These are phyloP conservation scores for Buathra laborator DNA, from an alignment of 2,888 invertebrate species.

Conservation along the genomic window DNA sequence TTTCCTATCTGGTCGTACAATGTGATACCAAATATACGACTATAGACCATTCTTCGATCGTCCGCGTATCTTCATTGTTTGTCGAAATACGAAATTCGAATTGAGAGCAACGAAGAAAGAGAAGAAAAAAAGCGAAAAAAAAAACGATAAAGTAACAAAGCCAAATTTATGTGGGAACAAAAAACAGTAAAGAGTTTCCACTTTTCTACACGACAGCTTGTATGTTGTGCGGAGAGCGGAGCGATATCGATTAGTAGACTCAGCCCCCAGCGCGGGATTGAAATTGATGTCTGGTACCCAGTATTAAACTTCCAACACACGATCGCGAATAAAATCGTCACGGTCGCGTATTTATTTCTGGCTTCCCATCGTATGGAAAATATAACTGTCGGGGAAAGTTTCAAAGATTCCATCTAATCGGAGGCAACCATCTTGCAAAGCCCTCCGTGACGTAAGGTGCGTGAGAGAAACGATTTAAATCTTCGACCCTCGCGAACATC, in stretches of 20 bases:
- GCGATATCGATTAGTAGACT: conserved; percentile 3
- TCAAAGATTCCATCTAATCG: background rate
- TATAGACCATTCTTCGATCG: conserved; percentile 13
- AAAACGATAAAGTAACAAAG: background rate
- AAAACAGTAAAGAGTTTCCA: background rate
- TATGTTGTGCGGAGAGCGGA: background rate
- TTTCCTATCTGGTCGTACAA: conserved; percentile 10
- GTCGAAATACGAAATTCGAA: conserved; percentile 10
- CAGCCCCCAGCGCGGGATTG: background rate
- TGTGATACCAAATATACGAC: conserved; percentile 1
- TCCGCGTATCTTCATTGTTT: conserved; percentile 19
- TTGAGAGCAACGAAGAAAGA: background rate
- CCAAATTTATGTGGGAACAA: conserved; percentile 6
- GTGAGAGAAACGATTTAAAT: background rate
- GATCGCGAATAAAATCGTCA: background rate
- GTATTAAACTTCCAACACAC: background rate
- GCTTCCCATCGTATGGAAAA: background rate
- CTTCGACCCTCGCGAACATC: background rate
- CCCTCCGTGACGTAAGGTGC: conserved; percentile 17
- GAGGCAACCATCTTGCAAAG: conserved; percentile 4
- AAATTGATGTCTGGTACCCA: background rate
- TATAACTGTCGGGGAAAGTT: conserved; percentile 7
- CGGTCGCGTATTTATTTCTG: background rate
- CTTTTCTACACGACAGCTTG: background rate
- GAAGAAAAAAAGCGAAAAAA: background rate